A percentile compares a stretch with the other conserved stretches of the same genome.
Conservation (phyloP, 2,888 invertebrate genomes). For the Sicus ferrugineus region DNA sequence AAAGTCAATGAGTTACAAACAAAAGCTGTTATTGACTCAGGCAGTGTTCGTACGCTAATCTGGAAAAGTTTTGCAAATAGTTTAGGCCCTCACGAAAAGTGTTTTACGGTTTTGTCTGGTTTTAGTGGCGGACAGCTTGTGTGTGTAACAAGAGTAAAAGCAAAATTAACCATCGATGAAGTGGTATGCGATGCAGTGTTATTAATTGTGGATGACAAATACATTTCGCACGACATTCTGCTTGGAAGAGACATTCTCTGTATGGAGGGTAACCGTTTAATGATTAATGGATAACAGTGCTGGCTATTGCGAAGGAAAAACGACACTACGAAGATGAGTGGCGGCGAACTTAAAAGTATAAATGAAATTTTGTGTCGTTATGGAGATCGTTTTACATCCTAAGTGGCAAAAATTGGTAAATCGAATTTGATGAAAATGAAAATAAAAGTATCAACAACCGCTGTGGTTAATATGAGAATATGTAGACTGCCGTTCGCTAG, state of each 20-base stretch:
- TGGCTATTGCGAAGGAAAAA: neutral
- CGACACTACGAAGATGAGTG: neutral
- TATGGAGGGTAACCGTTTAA: neutral
- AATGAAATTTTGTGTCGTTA: neutral
- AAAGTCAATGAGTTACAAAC: constrained; percentile 13
- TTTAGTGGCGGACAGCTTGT: constrained; percentile 22
- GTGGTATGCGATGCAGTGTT: neutral
- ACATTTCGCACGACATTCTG: neutral
- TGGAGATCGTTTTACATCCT: neutral
- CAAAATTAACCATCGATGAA: neutral
- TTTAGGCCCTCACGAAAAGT: neutral
- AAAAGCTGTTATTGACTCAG: constrained; percentile 10
- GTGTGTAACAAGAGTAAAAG: neutral
- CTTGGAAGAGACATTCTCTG: constrained; percentile 29
- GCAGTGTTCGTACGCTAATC: constrained; percentile 25
- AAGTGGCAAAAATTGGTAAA: constrained; percentile 2
- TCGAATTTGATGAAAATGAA: neutral
- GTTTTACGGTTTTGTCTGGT: neutral
- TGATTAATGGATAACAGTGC: constrained; percentile 25
- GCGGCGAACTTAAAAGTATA: neutral
- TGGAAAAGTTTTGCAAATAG: neutral
- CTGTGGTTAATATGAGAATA: neutral
- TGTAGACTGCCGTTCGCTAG: constrained; percentile 19
- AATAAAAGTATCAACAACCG: neutral
- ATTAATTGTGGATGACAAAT: constrained; percentile 16